Evolutionary conservation across 2,113 vertebrate species (phyloP).

Genomic region (Sceloporus tristichus): DNA sequence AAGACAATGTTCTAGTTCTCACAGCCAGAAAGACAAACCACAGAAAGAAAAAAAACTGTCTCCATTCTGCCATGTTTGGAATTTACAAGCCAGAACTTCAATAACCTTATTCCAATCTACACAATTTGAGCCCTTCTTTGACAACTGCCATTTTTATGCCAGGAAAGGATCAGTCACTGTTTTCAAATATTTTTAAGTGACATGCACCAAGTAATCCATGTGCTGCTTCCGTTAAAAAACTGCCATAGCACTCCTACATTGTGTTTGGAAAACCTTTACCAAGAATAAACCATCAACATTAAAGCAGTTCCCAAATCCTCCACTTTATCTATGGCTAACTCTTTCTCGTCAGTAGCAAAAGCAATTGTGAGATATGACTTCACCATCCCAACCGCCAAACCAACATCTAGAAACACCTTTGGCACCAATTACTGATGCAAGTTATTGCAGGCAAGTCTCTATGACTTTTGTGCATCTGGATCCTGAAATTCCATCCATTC

Average conservation of each 20-base stretch:
- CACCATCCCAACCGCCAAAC: too few relatives aligned
- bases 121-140: background rate
- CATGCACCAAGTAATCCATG: background rate
- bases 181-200: background rate
- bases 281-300: background rate
- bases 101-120: background rate
- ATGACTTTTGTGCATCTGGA: too few relatives aligned
- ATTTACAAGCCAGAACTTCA: background rate
- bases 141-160: background rate
- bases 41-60: too few relatives aligned
- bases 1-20: background rate
- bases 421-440: too few relatives aligned
- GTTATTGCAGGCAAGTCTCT: too few relatives aligned
- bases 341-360: background rate
- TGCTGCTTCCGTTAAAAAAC: too few relatives aligned
- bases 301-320: background rate
- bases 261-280: background rate
- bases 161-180: background rate
- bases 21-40: too few relatives aligned
- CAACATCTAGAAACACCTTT: too few relatives aligned
- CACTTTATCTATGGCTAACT: too few relatives aligned
- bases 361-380: background rate
- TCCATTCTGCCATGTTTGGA: background rate
- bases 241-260: background rate
- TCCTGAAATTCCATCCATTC: too few relatives aligned